These are phyloP conservation scores for Antedon mediterranea DNA, from an alignment of 53 echinoderm and acorn worm species.

Conservation along the genomic window DNA sequence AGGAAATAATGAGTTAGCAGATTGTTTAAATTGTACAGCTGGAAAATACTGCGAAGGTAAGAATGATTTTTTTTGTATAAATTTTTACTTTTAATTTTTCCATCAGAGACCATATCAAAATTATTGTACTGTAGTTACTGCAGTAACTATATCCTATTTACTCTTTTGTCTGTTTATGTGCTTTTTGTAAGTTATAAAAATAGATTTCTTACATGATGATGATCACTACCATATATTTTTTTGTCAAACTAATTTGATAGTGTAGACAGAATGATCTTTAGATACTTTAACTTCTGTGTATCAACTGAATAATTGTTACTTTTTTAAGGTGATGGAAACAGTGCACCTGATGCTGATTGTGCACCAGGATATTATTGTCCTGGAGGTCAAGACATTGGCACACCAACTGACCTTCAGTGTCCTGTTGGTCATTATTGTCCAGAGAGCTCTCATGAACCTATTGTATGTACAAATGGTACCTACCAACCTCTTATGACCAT, in stretches of 20 bases:
- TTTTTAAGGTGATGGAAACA: conserved; percentile 64
- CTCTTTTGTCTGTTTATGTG: background rate
- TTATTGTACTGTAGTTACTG: too few relatives aligned
- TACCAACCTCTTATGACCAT: conserved; percentile 56
- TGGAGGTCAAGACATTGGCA: conserved; percentile 61
- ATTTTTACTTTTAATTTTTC: too few relatives aligned
- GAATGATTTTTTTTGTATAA: too few relatives aligned
- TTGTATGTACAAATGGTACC: conserved; percentile 83
- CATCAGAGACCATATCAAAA: background rate
- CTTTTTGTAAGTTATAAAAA: too few relatives aligned
- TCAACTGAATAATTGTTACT: too few relatives aligned
- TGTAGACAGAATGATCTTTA: too few relatives aligned
- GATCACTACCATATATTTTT: too few relatives aligned
- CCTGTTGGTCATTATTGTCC: conserved; percentile 69
- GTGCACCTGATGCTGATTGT: conserved; percentile 54
- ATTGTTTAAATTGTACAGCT: conserved; percentile 79
- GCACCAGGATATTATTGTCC: conserved; percentile 87
- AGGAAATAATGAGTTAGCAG: conserved; percentile 41
- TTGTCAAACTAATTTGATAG: too few relatives aligned
- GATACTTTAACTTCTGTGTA: too few relatives aligned
- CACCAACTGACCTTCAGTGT: conserved; percentile 62
- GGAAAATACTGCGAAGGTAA: conserved; percentile 91
- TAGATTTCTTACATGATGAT: too few relatives aligned
- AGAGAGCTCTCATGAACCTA: conserved; percentile 61
- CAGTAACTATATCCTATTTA: too few relatives aligned